These are phyloP conservation scores for Acanthaster planci DNA, from an alignment of 35 echinoderm and acorn worm species.

Conservation along the genomic window DNA sequence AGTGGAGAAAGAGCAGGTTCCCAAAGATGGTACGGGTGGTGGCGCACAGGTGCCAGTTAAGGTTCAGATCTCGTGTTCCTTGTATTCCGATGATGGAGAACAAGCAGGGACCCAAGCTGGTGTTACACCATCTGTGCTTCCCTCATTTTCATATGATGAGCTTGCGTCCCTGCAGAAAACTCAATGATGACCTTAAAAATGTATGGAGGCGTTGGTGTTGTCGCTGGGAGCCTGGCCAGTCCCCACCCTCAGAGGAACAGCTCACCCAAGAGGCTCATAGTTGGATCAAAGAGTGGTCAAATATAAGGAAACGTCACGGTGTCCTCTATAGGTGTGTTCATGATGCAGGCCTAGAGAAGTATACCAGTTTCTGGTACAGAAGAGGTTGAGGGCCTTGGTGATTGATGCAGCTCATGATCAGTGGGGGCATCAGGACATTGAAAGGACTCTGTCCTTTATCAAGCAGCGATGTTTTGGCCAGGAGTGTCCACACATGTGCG, in stretches of 20 bases:
- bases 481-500: constrained; percentile 38
- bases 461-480: constrained; percentile 55
- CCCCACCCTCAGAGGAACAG: background rate
- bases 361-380: background rate
- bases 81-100: background rate
- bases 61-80: background rate
- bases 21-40: too few relatives aligned
- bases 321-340: background rate
- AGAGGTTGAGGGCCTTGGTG: background rate
- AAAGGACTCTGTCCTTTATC: background rate
- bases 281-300: background rate
- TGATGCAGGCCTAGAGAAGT: background rate
- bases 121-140: background rate
- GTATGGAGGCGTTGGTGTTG: background rate
- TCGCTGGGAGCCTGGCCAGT: background rate
- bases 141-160: background rate
- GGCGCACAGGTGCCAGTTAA: background rate
- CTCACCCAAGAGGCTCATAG: background rate
- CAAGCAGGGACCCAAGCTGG: background rate
- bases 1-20: too few relatives aligned
- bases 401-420: background rate
- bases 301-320: background rate
- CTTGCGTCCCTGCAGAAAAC: background rate
- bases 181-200: background rate
- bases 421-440: background rate